Conservation (phyloP, 1,140 invertebrate genomes). For the Planococcus citri region DNA sequence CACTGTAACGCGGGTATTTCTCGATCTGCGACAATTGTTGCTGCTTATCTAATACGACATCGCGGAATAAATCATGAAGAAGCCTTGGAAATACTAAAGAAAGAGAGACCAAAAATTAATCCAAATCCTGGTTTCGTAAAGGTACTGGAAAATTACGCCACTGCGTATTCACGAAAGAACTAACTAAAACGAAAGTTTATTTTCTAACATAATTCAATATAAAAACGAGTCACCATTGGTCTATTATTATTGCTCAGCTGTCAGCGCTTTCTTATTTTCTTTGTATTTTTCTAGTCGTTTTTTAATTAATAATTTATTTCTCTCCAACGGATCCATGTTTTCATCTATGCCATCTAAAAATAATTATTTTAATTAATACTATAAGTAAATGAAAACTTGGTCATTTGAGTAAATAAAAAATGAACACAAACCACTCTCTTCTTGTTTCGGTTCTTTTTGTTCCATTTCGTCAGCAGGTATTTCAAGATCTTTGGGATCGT, state of each 20-base stretch:
- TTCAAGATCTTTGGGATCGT: constrained; percentile 23
- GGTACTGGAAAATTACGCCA: constrained; percentile 40
- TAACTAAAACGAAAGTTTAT: background rate
- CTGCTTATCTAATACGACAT: constrained; percentile 68
- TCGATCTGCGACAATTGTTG: constrained; percentile 61
- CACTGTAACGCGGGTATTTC: constrained; percentile 89
- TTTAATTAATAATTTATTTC: background rate
- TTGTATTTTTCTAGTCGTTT: background rate
- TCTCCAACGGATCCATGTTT: background rate
- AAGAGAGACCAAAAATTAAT: constrained; percentile 47
- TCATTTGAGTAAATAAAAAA: too few species aligned
- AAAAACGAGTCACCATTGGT: background rate
- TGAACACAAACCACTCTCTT: too few species aligned
- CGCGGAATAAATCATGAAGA: constrained; percentile 45
- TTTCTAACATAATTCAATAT: background rate
- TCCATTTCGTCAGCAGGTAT: constrained; percentile 14
- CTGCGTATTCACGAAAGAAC: background rate
- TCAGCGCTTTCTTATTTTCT: background rate
- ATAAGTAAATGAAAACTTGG: too few species aligned
- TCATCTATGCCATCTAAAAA: background rate
- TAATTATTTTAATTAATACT: too few species aligned
- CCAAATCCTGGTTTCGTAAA: constrained; percentile 67
- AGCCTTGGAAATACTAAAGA: constrained; percentile 55
- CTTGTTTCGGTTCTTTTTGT: background rate
- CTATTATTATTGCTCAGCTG: background rate